A percentile compares a stretch with the other conserved stretches of the same genome.
These are phyloP conservation scores for Corythaeola cristata DNA, from an alignment of 2,113 vertebrate genomes.

Conservation along the genomic window DNA sequence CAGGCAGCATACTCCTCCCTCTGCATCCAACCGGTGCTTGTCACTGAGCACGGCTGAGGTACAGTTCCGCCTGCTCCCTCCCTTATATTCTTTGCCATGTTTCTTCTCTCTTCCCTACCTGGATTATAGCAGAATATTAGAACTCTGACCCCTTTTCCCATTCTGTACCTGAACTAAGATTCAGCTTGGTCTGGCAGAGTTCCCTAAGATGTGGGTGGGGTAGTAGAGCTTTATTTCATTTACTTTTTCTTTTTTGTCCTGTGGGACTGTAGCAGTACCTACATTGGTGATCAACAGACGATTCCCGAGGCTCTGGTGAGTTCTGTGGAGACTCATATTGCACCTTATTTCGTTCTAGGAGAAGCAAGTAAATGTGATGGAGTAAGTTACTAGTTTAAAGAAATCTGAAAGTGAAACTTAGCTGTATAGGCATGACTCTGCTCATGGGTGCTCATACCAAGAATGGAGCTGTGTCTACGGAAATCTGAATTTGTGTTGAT, in stretches of 20 bases:
- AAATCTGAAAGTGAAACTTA: background rate
- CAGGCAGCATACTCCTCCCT: background rate
- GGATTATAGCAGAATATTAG: background rate
- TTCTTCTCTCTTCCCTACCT: background rate
- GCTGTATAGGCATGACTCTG: background rate
- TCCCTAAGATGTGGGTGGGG: accelerated
- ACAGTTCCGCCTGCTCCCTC: background rate
- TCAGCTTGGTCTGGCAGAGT: background rate
- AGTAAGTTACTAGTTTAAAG: background rate
- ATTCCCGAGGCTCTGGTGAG: background rate
- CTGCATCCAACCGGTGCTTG: background rate
- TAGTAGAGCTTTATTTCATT: background rate
- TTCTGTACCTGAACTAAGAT: background rate
- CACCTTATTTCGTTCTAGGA: background rate
- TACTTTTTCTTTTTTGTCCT: background rate
- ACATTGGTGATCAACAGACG: background rate
- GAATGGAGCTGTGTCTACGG: background rate
- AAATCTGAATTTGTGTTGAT: background rate
- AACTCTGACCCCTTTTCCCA: background rate
- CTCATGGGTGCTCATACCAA: background rate
- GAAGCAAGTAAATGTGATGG: background rate
- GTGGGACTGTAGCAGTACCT: background rate
- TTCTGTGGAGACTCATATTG: background rate
- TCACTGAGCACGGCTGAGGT: background rate
- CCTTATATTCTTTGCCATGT: background rate